Evolutionary conservation across 1,140 invertebrate genomes (phyloP).

Genomic region (Zaprionus camerounensis): DNA sequence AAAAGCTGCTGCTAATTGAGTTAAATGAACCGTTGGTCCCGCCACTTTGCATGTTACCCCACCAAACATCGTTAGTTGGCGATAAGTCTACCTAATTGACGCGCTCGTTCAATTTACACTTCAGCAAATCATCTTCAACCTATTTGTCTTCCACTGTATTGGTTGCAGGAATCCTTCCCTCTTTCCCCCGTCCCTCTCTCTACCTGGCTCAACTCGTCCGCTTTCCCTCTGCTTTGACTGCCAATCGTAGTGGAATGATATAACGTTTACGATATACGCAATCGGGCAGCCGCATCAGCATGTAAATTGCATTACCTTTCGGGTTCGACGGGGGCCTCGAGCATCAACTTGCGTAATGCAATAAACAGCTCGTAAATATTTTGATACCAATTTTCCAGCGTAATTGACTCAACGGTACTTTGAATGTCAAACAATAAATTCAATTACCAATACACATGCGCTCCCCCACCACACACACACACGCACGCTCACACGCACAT

Average conservation of each 20-base stretch:
- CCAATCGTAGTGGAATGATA: slow-evolving; percentile 35
- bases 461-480: slow-evolving; percentile 15
- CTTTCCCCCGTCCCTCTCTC: not conserved
- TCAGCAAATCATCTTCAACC: slow-evolving; percentile 43
- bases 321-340: slow-evolving; percentile 26
- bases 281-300: slow-evolving; percentile 56
- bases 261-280: slow-evolving; percentile 47
- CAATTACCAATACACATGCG: slow-evolving; percentile 77
- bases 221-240: not conserved
- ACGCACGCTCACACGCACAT: slow-evolving; percentile 22
- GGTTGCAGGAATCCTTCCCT: not conserved
- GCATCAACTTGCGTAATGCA: slow-evolving; percentile 74
- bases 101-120: slow-evolving; percentile 55
- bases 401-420: slow-evolving; percentile 81
- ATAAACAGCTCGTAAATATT: slow-evolving; percentile 83
- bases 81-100: slow-evolving; percentile 49
- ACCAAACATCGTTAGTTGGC: not conserved
- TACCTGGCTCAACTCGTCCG: too few relatives aligned
- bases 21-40: slow-evolving; percentile 26
- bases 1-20: slow-evolving; percentile 9
- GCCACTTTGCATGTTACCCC: slow-evolving; percentile 4
- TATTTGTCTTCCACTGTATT: slow-evolving; percentile 47
- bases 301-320: slow-evolving; percentile 77
- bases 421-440: slow-evolving; percentile 83
- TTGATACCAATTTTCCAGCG: slow-evolving; percentile 81